Base-by-base conservation (phyloP, 2,888 invertebrate genomes). In the Dione vanillae region DNA sequence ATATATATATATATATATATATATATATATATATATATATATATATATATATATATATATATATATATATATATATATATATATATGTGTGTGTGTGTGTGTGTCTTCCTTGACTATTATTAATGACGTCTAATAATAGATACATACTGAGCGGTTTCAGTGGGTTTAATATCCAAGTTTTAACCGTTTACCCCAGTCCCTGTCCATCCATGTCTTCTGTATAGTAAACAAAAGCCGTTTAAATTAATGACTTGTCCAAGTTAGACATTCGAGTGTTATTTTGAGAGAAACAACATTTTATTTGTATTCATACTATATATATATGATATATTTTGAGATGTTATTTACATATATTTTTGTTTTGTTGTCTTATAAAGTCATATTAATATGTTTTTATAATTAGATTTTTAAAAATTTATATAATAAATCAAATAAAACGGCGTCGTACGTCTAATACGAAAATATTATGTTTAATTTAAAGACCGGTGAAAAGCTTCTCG, bases 171-270 rank as follows among this genome's bases (percentile, higher is more conserved):
- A 70, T 68, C 54, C 72, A 67, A 72, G 72, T 72, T 72, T 65
- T 70, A 72, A 67, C 72, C 72, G 62, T 62, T 47, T 70, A 74
- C 72, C 74, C 72, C 52, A 69, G 74, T 74, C 72, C 74, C 47
- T 70, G 74, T 74, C 72, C 74, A 66, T 70, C 67, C 58, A 58
- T 47, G 72, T 74, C 72, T 72, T 72, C 70, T 52, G 65, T 69
- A 69, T 68, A 66, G 56, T 40, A 69, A 74, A 73, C 70, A 73
- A 75, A 72, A 73, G 75, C 71, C 67, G 71, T 61, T 70, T 67
- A 71, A 69, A 74, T 72, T 74, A 74, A 74, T 74, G 72, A 49
- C 62, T 49, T 41, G 58, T 64, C 45, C 47, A 43, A 64, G 69
- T 58, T 68, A 66, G 62, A 59, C 65, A 20, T 68, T 66, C 59